Percentiles rank a stretch among this genome's conserved stretches.
Conservation (phyloP, 2,113 vertebrate species). For the Heterotis niloticus region DNA sequence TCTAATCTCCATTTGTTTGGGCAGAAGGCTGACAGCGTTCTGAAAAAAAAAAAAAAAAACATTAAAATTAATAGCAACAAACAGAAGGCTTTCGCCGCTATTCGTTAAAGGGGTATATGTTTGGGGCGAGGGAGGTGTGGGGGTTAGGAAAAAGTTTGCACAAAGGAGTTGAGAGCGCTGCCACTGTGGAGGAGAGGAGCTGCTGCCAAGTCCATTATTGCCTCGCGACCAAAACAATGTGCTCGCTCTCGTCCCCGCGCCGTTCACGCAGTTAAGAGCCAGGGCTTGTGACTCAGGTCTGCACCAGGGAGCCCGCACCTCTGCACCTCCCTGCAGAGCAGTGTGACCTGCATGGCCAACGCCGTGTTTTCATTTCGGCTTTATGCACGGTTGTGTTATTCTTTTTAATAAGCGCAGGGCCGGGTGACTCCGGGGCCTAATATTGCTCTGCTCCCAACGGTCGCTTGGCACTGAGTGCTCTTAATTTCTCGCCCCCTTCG, state of each 20-base stretch:
- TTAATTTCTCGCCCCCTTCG: slow-evolving; percentile 59
- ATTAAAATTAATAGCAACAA: slow-evolving; percentile 23
- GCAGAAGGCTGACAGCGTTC: not conserved
- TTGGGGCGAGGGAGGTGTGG: not conserved
- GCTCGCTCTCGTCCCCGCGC: slow-evolving; percentile 51
- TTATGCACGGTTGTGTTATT: slow-evolving; percentile 55
- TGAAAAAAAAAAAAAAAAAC: not conserved
- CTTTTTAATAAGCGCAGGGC: slow-evolving; percentile 62
- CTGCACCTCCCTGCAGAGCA: slow-evolving; percentile 55
- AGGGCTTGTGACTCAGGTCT: slow-evolving; percentile 46
- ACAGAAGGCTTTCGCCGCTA: slow-evolving; percentile 17
- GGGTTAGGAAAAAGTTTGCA: slow-evolving; percentile 37
- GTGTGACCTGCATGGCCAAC: slow-evolving; percentile 55
- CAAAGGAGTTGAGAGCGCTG: slow-evolving; percentile 40
- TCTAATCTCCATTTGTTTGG: slow-evolving; percentile 1
- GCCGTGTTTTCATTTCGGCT: slow-evolving; percentile 55
- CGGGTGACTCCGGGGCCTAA: slow-evolving; percentile 60
- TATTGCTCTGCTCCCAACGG: slow-evolving; percentile 70
- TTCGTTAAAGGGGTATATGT: slow-evolving; percentile 16
- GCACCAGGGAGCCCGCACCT: slow-evolving; percentile 47
- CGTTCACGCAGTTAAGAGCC: slow-evolving; percentile 63
- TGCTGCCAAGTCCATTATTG: slow-evolving; percentile 66
- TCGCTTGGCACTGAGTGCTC: slow-evolving; percentile 69
- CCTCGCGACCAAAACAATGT: slow-evolving; percentile 58
- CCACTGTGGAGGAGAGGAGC: slow-evolving; percentile 28